Conservation (phyloP, 2,888 invertebrate genomes). For the Digitonthophagus gazella region DNA sequence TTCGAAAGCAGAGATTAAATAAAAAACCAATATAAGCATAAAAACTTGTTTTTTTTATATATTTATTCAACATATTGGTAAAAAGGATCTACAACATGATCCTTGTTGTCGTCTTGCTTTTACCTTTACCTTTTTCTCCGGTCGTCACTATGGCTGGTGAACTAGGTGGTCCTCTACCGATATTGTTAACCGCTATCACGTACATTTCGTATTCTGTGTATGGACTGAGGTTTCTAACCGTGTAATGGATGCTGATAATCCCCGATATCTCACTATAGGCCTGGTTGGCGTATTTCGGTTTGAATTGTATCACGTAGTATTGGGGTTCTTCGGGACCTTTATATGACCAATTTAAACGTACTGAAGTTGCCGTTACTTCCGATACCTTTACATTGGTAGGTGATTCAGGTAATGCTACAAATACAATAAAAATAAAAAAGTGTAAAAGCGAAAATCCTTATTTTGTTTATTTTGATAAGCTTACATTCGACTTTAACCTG, state of each 20-base stretch:
- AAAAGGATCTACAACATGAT: too few relatives aligned
- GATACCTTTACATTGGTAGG: slow-evolving; percentile 88
- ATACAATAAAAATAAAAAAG: slow-evolving; percentile 41
- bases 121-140: slow-evolving; percentile 92
- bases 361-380: slow-evolving; percentile 91
- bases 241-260: slow-evolving; percentile 89
- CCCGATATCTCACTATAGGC: slow-evolving; percentile 92
- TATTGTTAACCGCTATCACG: slow-evolving; percentile 92
- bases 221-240: slow-evolving; percentile 84
- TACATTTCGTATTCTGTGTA: slow-evolving; percentile 96
- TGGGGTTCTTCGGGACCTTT: slow-evolving; percentile 86
- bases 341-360: slow-evolving; percentile 91
- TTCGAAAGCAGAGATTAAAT: too few relatives aligned
- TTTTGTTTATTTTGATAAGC: slow-evolving; percentile 40
- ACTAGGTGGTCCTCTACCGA: slow-evolving; percentile 89
- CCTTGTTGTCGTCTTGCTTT: too few relatives aligned
- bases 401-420: slow-evolving; percentile 83
- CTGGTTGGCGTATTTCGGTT: slow-evolving; percentile 89
- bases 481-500: slow-evolving; percentile 96
- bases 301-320: slow-evolving; percentile 96
- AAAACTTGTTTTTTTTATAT: too few relatives aligned
- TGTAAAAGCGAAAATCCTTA: too few relatives aligned
- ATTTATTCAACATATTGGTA: too few relatives aligned
- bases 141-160: slow-evolving; percentile 89
- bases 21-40: too few relatives aligned